These are phyloP conservation scores for Nycticryphes semicollaris DNA, from an alignment of 2,113 vertebrate genomes.

Conservation along the genomic window DNA sequence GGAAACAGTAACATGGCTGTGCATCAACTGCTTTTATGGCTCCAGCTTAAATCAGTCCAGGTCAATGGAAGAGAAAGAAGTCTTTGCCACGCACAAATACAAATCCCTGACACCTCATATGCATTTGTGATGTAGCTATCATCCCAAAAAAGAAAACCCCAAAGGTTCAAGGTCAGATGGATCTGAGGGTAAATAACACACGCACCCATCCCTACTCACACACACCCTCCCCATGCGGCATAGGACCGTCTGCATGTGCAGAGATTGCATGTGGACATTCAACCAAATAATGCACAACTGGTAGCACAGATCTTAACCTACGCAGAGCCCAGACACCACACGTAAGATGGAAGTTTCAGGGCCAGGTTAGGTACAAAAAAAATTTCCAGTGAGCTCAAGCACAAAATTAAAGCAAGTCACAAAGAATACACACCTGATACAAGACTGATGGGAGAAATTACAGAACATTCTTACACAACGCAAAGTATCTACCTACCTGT, in stretches of 20 bases:
- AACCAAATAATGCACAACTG: not conserved
- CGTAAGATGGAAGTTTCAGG: not conserved
- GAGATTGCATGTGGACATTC: not conserved
- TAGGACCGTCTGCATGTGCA: accelerated
- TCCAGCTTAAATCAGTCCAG: not conserved
- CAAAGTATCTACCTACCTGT: constrained; percentile 83
- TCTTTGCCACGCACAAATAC: not conserved
- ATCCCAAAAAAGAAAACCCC: not conserved
- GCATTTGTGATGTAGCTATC: not conserved
- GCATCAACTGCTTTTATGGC: constrained; percentile 35
- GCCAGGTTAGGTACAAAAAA: not conserved
- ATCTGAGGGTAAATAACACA: not conserved
- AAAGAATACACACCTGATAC: not conserved
- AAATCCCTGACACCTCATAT: not conserved
- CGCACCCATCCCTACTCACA: not conserved
- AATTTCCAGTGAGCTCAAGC: not conserved
- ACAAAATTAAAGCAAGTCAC: not conserved
- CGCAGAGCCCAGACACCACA: not conserved
- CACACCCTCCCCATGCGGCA: not conserved
- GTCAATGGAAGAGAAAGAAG: not conserved
- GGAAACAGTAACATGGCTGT: not conserved
- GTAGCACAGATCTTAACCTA: not conserved
- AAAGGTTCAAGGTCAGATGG: not conserved
- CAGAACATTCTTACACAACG: not conserved
- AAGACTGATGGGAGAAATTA: not conserved